phyloP scores from a whole-genome alignment of 2,888 invertebrate genomes.

The Onthophagus sagittarius region DNA sequence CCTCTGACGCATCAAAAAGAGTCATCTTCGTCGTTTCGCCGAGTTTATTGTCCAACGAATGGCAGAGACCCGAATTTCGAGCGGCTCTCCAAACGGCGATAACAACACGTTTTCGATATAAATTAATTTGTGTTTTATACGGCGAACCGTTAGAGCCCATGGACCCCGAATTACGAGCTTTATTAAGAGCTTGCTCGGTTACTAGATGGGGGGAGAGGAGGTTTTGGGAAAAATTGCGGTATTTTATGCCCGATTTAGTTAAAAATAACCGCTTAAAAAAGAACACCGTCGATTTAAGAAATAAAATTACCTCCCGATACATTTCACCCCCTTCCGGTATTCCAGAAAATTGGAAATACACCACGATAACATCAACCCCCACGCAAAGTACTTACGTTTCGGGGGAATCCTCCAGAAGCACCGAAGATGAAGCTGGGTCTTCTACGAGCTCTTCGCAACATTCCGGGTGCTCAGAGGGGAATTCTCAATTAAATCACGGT shows the following conservation, averaged over 20 bases:
- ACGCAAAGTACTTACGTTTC: constrained; percentile 59
- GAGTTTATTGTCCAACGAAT: constrained; percentile 77
- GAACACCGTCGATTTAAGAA: constrained; percentile 54
- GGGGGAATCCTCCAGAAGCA: constrained; percentile 53
- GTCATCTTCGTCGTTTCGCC: constrained; percentile 78
- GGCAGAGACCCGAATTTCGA: constrained; percentile 77
- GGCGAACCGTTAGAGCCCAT: constrained; percentile 68
- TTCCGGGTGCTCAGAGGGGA: constrained; percentile 51
- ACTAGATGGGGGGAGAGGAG: constrained; percentile 73
- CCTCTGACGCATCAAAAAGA: constrained; percentile 63
- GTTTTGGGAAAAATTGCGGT: constrained; percentile 82
- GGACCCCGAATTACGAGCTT: constrained; percentile 71
- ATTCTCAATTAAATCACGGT: constrained; percentile 59
- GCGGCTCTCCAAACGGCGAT: constrained; percentile 76
- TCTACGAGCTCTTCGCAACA: constrained; percentile 54
- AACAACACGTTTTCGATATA: constrained; percentile 62
- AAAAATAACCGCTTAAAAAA: constrained; percentile 56
- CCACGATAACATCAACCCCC: constrained; percentile 59
- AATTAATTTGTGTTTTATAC: constrained; percentile 59
- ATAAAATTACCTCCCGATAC: constrained; percentile 60
- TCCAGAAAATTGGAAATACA: constrained; percentile 64
- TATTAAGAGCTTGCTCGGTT: constrained; percentile 67
- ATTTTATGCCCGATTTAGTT: constrained; percentile 69
- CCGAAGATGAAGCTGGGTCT: constrained; percentile 55
- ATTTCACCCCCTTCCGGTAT: constrained; percentile 67